These are phyloP conservation scores for Parotocinclus haroldoi DNA, from an alignment of 2,797 vertebrate genomes.

Conservation along the genomic window DNA sequence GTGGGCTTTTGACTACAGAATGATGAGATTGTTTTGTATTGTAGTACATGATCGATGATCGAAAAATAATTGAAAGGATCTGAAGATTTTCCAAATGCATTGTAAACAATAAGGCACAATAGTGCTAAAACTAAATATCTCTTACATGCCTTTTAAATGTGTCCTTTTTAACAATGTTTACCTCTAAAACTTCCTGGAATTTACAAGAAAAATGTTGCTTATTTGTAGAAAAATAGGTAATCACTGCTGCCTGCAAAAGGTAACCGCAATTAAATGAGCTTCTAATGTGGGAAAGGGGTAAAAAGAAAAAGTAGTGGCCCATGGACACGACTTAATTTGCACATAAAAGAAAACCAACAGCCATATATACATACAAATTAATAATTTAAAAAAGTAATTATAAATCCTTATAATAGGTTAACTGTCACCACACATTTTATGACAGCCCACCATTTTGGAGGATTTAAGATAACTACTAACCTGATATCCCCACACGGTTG, in stretches of 20 bases:
- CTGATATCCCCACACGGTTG: conserved; percentile 45
- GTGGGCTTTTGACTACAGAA: no score
- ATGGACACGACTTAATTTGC: conserved; percentile 33
- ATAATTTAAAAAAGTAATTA: conserved; percentile 5
- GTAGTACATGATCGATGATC: no score
- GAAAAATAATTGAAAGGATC: no score
- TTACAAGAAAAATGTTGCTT: no score
- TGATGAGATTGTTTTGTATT: no score
- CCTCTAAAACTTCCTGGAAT: no score
- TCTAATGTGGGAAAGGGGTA: conserved; percentile 57
- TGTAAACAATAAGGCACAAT: no score
- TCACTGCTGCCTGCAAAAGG: not conserved
- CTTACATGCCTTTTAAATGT: no score
- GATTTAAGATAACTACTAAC: conserved; percentile 56
- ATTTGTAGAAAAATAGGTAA: no score
- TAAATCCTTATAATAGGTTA: not conserved
- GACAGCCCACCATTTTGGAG: conserved; percentile 1
- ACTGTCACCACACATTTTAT: not conserved
- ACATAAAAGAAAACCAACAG: conserved; percentile 1
- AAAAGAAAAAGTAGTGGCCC: conserved; percentile 46
- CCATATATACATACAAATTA: conserved; percentile 5
- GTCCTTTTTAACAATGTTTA: no score
- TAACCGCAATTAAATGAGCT: conserved; percentile 11
- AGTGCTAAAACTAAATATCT: no score
- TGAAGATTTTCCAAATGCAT: no score